A percentile compares a stretch with the other conserved stretches of the same genome.
These are phyloP conservation scores for Alcis repandata DNA, from an alignment of 2,888 invertebrate genomes.

Conservation along the genomic window DNA sequence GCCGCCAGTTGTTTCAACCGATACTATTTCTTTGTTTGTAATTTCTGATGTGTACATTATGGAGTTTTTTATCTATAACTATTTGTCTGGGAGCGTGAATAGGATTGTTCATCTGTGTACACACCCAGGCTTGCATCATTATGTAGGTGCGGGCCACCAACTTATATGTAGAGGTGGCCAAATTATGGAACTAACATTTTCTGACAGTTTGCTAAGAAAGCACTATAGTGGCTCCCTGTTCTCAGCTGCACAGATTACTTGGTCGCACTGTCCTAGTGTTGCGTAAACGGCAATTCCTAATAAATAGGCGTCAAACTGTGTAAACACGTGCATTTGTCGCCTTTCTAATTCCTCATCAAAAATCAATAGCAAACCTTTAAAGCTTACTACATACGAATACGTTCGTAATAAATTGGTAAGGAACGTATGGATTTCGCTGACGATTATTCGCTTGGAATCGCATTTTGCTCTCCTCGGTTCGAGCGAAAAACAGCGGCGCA, in stretches of 20 bases:
- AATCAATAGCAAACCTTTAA: slow-evolving; percentile 38
- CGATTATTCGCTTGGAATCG: not conserved
- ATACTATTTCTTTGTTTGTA: too few relatives aligned
- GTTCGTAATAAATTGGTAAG: not conserved
- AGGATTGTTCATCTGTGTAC: slow-evolving; percentile 70
- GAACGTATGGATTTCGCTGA: not conserved
- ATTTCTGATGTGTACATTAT: too few relatives aligned
- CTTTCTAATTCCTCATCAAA: slow-evolving; percentile 57
- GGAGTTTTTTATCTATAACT: not conserved
- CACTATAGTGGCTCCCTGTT: not conserved
- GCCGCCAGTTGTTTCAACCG: too few relatives aligned
- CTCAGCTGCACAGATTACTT: not conserved
- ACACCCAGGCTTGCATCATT: slow-evolving; percentile 69
- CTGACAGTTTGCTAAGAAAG: not conserved
- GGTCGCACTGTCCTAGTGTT: slow-evolving; percentile 49
- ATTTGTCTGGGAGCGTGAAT: slow-evolving; percentile 41
- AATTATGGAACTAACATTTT: not conserved
- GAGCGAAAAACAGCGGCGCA: not conserved
- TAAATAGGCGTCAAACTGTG: slow-evolving; percentile 68
- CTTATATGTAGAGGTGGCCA: not conserved
- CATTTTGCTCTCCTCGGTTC: not conserved
- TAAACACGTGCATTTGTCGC: slow-evolving; percentile 58
- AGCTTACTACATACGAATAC: not conserved
- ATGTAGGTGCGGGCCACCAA: not conserved
- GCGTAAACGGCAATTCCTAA: slow-evolving; percentile 69